Evolutionary conservation across 2,888 invertebrate genomes (phyloP), one percentile per base, ranked within the genome.

Genomic region (Acleris sparsana): DNA sequence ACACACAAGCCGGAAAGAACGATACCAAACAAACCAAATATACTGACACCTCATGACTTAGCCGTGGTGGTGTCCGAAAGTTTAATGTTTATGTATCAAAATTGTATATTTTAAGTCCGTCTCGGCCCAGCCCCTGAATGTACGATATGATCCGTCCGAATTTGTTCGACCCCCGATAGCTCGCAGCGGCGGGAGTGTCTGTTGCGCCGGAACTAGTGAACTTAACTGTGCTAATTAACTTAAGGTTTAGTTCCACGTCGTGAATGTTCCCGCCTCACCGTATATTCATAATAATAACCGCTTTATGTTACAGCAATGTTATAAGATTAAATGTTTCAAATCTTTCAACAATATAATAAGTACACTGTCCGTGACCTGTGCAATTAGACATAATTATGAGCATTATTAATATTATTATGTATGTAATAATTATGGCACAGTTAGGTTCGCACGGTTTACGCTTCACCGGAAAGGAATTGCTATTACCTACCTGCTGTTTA

Each of bases 101-200:
- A 22, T 13, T n/a, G 53, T 16, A 25, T 29, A 25, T 22, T 25
- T 53, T 29, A 16, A 53, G 13, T 11, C 13, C 11, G 25, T 43
- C 49, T 53, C 49, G 44, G 55, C 53, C 59, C 58, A 59, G 56
- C 66, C 75, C 69, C 71, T 67, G 73, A 70, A 80, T 85, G 84
- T 87, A 86, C 87, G 88, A 88, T 88, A 79, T 85, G 83, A 87
- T 90, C 90, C 90, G 90, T 90, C 90, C 90, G 89, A 86, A 77
- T 84, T 80, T 82, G 83, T 80, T 80, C 83, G 81, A 80, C 79
- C 89, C 88, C 85, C 82, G 75, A 79, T 80, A 80, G 82, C 79
- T 79, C 74, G 69, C 75, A 72, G 79, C 82, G 76, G 76, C 79
- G 82, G 77, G 81, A 79, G 78, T 75, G 74, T 66, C 52, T 51